Base-by-base conservation (phyloP, 2,113 vertebrate genomes). In the Boleophthalmus pectinirostris region DNA sequence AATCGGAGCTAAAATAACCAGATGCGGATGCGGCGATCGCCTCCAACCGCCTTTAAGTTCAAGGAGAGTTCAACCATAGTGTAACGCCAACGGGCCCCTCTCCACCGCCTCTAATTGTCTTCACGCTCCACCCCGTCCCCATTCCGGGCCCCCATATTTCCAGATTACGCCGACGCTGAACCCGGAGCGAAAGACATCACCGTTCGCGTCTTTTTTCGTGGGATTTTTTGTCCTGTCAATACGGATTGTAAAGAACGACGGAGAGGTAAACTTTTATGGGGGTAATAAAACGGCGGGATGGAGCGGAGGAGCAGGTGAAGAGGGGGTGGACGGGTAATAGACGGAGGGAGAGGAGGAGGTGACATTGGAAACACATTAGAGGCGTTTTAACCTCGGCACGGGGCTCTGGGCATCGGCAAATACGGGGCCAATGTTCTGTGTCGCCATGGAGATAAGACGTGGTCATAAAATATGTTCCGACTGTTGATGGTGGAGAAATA, bases 31-130 rank as follows among this genome's bases (percentile, higher is more conserved):
- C 23, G 56, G 16, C 96, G 95, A 96, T 94, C 92, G 93, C 92
- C 87, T 24, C 92, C 93, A 95, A 94, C 89, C 82, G 85, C 91
- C 94, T 88, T 89, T 94, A 49, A 96, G 97, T 98, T 98, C 97
- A 99, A 97, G 96, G 96, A 95, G 96, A 98, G 97, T 98, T 98
- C 96, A 98, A 94, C 95, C 97, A 94, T 94, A 93, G 93, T 0
- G 80, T 96, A 69, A 78, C 73, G 79, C 93, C 93, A 87, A 89
- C 89, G 91, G 95, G 93, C 93, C 56, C 23, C n/a, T 97, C 96
- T 96, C 90, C 92, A 89, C 95, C 93, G 94, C 91, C 94, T 93
- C 94, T 96, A 94, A 98, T 97, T 95, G 95, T 96, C 93, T 94
- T 93, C 90, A 90, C 87, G 95, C 95, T 97, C 95, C 94, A 96